Base-by-base conservation (phyloP, 2,888 invertebrate species). In the Choristoneura rosaceana region DNA sequence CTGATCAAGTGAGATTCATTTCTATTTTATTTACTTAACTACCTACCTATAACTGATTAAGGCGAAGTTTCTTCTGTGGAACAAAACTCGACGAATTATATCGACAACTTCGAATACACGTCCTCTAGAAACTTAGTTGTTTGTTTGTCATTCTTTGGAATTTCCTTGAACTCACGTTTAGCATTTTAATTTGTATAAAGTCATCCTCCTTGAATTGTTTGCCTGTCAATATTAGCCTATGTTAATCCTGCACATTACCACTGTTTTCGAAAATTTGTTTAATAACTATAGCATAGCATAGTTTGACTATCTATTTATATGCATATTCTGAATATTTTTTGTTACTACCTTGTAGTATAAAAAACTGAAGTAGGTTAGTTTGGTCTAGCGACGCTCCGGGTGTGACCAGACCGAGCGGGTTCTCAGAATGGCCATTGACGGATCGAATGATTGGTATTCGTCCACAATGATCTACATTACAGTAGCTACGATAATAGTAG, bases 1-100 rank as follows among this genome's bases (percentile, higher is more conserved):
- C 94, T 52, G 95, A 95, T 83, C 95, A 96, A 95, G 96, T 96
- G 93, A 95, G 90, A 73, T 70, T 73, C 62, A 17, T 71, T 58
- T 59, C 66, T 62, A 47, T 52, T 12, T 65, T 50, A 47, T 55
- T 45, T 25, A 5, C 14, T n/a, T 47, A n/a, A 7, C 1, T 25
- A 55, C 2, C 25, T 25, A 55, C 55, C 25, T 25, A 2, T 55
- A 25, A 25, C 25, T 55, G 8, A 10, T 25, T 7, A 5, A 10
- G 0, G 10, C 25, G 4, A 12, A 17, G 4, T 4, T 17, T 10
- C 25, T 25, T 55, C 12, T 47, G 47, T n/a, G 14, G 1, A 55
- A 68, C 12, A 43, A 43, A 17, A 61, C 41, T 41, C 15, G 41
- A 5, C n/a, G 14, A 41, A 25, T 8, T 25, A 62, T 12, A 17